A percentile compares a stretch with the other conserved stretches of the same genome.
phyloP scores from a whole-genome alignment of 1,140 invertebrate genomes.

The Aphis craccivora region DNA sequence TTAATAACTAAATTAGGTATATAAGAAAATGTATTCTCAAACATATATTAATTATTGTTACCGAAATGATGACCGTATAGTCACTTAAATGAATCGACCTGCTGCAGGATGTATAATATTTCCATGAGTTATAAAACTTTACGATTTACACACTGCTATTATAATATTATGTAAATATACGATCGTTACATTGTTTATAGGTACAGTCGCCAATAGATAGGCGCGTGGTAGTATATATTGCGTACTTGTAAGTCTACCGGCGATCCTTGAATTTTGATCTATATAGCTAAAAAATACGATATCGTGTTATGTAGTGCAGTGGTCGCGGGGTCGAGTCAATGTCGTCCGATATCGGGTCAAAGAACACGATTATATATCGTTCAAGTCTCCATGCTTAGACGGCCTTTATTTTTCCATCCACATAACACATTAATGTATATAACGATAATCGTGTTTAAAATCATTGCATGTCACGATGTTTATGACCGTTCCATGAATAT shows the following conservation, averaged over 20 bases:
- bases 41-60: too few relatives aligned
- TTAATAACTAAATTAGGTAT: too few relatives aligned
- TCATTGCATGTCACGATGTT: not conserved
- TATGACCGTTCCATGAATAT: not conserved
- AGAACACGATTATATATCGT: not conserved
- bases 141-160: not conserved
- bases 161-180: not conserved
- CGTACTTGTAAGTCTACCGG: not conserved
- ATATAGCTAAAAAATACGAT: not conserved
- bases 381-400: not conserved
- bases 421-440: not conserved
- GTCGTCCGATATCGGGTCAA: not conserved
- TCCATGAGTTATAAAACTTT: too few relatives aligned
- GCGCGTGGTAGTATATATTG: too few relatives aligned
- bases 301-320: constrained; percentile 4
- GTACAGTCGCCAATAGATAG: not conserved
- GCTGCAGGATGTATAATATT: too few relatives aligned
- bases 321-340: constrained; percentile 29
- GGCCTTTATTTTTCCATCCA: not conserved
- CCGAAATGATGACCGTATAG: too few relatives aligned
- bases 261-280: constrained; percentile 37
- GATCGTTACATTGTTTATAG: not conserved
- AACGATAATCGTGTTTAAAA: not conserved
- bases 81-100: too few relatives aligned
- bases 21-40: not conserved